These are phyloP conservation scores for Hyphantria cunea DNA, from an alignment of 1,140 invertebrate genomes.

Conservation along the genomic window DNA sequence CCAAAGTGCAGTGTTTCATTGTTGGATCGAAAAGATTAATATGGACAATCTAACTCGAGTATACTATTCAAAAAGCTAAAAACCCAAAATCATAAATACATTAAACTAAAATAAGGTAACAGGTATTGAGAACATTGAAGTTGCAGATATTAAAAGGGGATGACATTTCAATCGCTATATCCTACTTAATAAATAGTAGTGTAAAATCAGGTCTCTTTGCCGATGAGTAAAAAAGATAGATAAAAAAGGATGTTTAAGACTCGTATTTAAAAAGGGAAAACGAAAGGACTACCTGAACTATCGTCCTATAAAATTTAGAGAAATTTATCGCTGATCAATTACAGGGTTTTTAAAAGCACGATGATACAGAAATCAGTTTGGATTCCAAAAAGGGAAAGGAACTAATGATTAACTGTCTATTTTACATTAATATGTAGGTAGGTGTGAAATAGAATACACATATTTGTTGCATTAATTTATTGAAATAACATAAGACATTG, in stretches of 20 bases:
- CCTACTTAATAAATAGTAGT: neutral
- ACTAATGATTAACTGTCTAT: too few species aligned
- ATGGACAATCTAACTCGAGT: neutral
- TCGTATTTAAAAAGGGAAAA: slow-evolving; percentile 5
- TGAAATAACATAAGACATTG: slow-evolving; percentile 38
- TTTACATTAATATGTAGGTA: too few species aligned
- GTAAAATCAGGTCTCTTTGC: neutral
- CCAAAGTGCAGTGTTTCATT: neutral
- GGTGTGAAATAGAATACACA: neutral
- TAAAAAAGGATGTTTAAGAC: neutral
- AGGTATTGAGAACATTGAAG: slow-evolving; percentile 2
- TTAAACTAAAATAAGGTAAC: neutral
- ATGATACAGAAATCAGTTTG: too few species aligned
- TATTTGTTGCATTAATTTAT: slow-evolving; percentile 36
- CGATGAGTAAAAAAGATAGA: neutral
- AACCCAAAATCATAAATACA: neutral
- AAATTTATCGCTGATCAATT: too few species aligned
- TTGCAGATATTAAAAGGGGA: neutral
- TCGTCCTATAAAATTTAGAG: neutral
- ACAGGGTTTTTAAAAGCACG: too few species aligned
- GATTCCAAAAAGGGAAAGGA: too few species aligned
- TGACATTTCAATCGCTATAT: neutral
- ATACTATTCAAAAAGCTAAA: slow-evolving; percentile 1
- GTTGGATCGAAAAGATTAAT: neutral
- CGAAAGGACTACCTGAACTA: neutral